Percentiles rank a stretch among this genome's conserved stretches.
Conservation (phyloP, 2,888 invertebrate genomes). For the Xylocampa areola region DNA sequence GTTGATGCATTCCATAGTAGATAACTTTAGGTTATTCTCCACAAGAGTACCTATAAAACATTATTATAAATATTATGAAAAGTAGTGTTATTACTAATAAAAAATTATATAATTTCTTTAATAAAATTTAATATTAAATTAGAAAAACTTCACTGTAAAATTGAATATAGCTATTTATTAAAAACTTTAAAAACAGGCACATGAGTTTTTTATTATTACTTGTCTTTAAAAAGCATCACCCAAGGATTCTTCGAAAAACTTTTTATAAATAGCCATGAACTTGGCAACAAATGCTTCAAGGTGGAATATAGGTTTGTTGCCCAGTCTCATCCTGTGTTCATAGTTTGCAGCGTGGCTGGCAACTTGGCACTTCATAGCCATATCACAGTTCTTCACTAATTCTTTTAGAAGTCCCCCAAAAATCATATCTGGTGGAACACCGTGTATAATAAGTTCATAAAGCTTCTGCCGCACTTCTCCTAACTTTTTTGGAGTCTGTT, state of each 20-base stretch:
- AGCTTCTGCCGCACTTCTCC: conserved; percentile 95
- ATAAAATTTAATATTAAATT: conserved; percentile 21
- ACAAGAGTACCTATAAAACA: conserved; percentile 76
- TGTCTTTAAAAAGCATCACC: conserved; percentile 86
- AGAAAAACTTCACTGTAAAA: conserved; percentile 37
- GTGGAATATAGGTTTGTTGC: conserved; percentile 98
- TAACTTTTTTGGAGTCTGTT: conserved; percentile 96
- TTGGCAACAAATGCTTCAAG: conserved; percentile 99
- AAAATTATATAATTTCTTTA: neutral
- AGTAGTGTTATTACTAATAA: neutral
- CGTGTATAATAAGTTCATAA: conserved; percentile 98
- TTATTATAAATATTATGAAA: conserved; percentile 75
- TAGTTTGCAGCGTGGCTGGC: conserved; percentile 96
- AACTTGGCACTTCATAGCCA: conserved; percentile 95
- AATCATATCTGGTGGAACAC: conserved; percentile 97
- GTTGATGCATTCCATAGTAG: conserved; percentile 80
- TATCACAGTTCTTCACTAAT: conserved; percentile 96
- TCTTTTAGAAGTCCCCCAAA: conserved; percentile 96
- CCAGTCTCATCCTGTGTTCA: conserved; percentile 97
- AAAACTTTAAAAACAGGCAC: conserved; percentile 41
- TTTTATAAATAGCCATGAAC: conserved; percentile 98
- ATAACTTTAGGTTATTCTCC: conserved; percentile 82
- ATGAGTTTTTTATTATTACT: conserved; percentile 24
- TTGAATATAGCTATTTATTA: conserved; percentile 43
- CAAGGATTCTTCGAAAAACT: conserved; percentile 94